Evolutionary conservation across 2,113 vertebrate species (phyloP).

Genomic region (Oceanites oceanicus): DNA sequence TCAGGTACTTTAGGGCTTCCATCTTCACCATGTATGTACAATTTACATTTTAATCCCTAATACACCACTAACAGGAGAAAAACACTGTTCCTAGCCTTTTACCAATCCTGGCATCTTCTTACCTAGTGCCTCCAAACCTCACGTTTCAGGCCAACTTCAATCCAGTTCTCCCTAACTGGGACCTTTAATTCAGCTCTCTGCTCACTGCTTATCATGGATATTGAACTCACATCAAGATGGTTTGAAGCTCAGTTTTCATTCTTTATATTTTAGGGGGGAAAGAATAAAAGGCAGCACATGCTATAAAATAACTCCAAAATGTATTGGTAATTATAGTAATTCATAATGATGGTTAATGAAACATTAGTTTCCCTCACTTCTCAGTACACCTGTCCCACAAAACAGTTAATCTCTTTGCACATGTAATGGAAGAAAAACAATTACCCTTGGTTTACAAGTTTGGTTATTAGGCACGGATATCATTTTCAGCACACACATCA

Average conservation of each 20-base stretch:
- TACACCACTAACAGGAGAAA: background rate
- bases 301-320: background rate
- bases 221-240: background rate
- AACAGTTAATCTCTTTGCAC: background rate
- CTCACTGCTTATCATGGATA: background rate
- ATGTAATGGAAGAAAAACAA: background rate
- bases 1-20: background rate
- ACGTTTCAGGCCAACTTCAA: background rate
- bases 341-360: background rate
- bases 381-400: background rate
- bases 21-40: rapidly evolving
- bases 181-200: background rate
- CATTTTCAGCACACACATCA: background rate
- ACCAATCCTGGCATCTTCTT: background rate
- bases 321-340: background rate
- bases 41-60: background rate
- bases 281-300: background rate
- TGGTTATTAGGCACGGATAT: background rate
- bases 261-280: rapidly evolving
- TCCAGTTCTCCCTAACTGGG: background rate
- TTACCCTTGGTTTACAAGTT: background rate
- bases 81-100: background rate
- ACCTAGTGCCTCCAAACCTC: background rate
- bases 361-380: background rate
- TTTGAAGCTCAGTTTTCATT: background rate